A percentile compares a stretch with the other conserved stretches of the same genome.
phyloP scores from a whole-genome alignment of 2,888 invertebrate genomes.

The Halocaridina rubra region DNA sequence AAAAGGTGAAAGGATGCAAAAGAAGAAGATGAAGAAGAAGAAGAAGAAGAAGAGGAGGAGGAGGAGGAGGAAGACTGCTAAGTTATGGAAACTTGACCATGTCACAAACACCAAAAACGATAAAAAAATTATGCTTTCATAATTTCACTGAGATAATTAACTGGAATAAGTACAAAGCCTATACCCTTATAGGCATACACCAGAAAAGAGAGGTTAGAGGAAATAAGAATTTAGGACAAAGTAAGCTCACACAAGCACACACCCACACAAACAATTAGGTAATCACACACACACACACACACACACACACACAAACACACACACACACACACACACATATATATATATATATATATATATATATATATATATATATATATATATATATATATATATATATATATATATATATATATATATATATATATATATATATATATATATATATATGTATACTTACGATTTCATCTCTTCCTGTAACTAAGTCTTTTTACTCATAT shows the following conservation, averaged over 20 bases:
- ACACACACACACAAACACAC: background rate
- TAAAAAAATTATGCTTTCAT: too few relatives aligned
- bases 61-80: too few relatives aligned
- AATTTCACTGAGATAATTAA: too few relatives aligned
- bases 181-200: too few relatives aligned
- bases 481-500: too few relatives aligned
- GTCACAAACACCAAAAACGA: too few relatives aligned
- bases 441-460: constrained; percentile 11
- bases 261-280: too few relatives aligned
- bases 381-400: constrained; percentile 2
- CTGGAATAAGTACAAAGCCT: too few relatives aligned
- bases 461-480: constrained; percentile 15
- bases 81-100: too few relatives aligned
- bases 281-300: background rate
- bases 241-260: too few relatives aligned
- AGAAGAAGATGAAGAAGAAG: background rate
- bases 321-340: background rate
- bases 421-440: constrained; percentile 19
- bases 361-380: constrained; percentile 20
- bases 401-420: constrained; percentile 11
- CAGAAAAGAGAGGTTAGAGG: too few relatives aligned
- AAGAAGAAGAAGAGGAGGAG: background rate
- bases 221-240: too few relatives aligned
- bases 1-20: background rate
- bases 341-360: constrained; percentile 20